These are phyloP conservation scores for Psephotus haematonotus DNA, from an alignment of 2,113 vertebrate species.

Conservation along the genomic window DNA sequence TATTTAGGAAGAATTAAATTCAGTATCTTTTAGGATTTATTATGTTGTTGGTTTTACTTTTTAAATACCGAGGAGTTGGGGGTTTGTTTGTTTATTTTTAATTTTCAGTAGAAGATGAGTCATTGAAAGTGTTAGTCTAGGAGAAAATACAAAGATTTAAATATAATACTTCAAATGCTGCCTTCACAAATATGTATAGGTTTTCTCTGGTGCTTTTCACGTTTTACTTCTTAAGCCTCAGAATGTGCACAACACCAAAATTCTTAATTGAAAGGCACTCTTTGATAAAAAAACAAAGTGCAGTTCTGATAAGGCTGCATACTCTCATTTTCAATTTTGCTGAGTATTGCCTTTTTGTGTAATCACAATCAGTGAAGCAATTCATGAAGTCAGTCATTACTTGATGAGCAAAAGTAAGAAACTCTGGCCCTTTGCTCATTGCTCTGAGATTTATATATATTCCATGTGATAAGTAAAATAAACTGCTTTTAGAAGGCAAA, in stretches of 20 bases:
- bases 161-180: neutral
- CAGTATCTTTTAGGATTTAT: neutral
- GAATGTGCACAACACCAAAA: neutral
- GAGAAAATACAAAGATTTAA: neutral
- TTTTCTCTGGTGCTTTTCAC: neutral
- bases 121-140: neutral
- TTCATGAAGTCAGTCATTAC: neutral
- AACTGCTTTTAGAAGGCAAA: neutral
- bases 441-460: neutral
- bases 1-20: neutral
- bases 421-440: neutral
- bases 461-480: neutral
- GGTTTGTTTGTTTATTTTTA: neutral
- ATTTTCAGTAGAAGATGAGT: neutral
- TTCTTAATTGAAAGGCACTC: neutral
- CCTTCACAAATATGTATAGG: neutral
- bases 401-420: neutral
- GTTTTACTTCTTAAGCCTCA: neutral
- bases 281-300: neutral
- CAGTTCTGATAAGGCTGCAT: neutral
- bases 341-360: neutral
- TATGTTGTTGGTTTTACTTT: neutral
- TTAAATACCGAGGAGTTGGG: neutral
- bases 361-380: neutral
- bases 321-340: neutral